phyloP scores from a whole-genome alignment of 35 echinoderm and acorn worm species.

The Strongylocentrotus purpuratus region DNA sequence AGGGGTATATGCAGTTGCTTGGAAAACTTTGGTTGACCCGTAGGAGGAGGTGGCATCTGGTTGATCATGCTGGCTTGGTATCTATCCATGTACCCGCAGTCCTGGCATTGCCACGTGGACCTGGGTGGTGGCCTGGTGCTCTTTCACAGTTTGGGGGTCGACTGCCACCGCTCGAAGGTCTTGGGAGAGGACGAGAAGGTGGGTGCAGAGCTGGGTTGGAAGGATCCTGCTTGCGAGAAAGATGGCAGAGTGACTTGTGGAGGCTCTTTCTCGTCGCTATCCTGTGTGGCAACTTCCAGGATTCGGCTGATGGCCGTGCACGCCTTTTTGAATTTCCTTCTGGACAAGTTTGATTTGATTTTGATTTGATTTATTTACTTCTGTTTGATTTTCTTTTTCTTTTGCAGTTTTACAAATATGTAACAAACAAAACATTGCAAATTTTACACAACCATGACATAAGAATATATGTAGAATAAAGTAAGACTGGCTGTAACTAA shows the following conservation, averaged over 20 bases:
- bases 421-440: no score
- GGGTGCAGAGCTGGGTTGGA: not conserved
- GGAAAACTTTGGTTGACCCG: not conserved
- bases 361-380: no score
- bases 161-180: not conserved
- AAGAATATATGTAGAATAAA: no score
- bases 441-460: no score
- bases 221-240: not conserved
- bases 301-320: not conserved
- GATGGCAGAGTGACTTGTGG: not conserved
- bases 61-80: not conserved
- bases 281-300: not conserved
- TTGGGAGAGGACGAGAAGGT: conserved; percentile 7
- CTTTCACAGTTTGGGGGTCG: not conserved
- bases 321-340: conserved; percentile 16
- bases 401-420: no score
- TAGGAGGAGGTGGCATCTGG: not conserved
- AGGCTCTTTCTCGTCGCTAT: conserved; percentile 33
- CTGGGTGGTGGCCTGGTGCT: not conserved
- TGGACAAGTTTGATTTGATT: no score
- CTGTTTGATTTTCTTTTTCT: no score
- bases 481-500: no score
- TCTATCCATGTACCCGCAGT: not conserved
- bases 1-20: not conserved
- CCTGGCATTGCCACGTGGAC: not conserved